These are phyloP conservation scores for Chlamydotis undulata DNA, from an alignment of 2,113 vertebrate genomes.

Conservation along the genomic window DNA sequence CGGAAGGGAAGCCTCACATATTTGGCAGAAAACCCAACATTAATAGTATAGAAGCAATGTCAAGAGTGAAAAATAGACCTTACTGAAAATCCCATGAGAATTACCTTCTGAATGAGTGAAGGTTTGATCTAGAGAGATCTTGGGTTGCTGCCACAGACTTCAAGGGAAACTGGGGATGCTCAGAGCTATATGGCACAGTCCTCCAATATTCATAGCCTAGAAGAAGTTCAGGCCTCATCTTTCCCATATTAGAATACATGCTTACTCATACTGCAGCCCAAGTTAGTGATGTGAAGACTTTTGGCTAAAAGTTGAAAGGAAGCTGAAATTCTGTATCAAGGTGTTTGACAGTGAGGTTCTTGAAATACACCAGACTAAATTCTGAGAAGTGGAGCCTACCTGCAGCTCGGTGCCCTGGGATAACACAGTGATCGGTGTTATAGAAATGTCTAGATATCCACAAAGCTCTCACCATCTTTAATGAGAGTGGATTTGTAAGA, in stretches of 20 bases:
- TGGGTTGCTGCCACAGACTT: constrained; percentile 2
- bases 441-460: not conserved
- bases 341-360: not conserved
- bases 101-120: not conserved
- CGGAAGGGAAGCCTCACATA: not conserved
- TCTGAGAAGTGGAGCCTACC: not conserved
- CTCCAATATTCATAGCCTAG: not conserved
- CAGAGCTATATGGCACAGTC: not conserved
- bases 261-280: constrained; percentile 10
- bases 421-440: not conserved
- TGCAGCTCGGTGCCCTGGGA: not conserved
- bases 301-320: constrained; percentile 1
- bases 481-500: not conserved
- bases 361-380: not conserved
- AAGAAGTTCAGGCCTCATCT: not conserved
- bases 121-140: not conserved
- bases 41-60: not conserved
- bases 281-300: not conserved
- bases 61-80: constrained; percentile 1
- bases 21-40: not conserved
- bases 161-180: constrained; percentile 5
- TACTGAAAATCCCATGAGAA: not conserved
- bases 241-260: not conserved
- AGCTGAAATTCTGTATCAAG: not conserved
- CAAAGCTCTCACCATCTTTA: not conserved